These are phyloP conservation scores for Stylophora pistillata DNA, from an alignment of 64 coral and sea anemone species.

Conservation along the genomic window DNA sequence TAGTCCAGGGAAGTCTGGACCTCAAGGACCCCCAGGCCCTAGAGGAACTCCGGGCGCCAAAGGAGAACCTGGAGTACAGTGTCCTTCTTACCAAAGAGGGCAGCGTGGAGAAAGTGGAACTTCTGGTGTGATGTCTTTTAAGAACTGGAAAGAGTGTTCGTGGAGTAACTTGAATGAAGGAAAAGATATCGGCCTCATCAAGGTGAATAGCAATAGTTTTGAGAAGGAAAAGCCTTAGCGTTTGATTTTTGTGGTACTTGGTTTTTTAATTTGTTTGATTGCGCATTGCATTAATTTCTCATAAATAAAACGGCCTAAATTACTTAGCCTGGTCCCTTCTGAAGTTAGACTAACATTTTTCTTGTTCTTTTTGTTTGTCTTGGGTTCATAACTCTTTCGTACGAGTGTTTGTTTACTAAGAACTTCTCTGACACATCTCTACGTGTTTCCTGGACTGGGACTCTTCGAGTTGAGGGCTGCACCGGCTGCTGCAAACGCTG, in stretches of 20 bases:
- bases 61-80: background rate
- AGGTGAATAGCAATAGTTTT: background rate
- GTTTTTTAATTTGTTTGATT: no score
- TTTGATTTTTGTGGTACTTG: no score
- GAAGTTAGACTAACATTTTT: no score
- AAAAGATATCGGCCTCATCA: background rate
- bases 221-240: no score
- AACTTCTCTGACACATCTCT: background rate
- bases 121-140: background rate
- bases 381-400: background rate
- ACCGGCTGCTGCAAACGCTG: background rate
- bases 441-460: background rate
- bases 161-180: background rate
- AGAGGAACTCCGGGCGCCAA: background rate
- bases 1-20: background rate
- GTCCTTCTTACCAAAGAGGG: background rate
- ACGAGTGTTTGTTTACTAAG: background rate
- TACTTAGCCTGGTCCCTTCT: no score
- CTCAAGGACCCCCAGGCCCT: background rate
- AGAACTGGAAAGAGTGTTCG: background rate
- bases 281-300: no score
- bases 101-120: background rate
- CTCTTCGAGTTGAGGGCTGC: background rate
- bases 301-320: no score
- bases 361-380: no score